Evolutionary conservation across 2,888 invertebrate species (phyloP), one percentile per base, ranked within the genome.

Genomic region (Nomada ferruginata): DNA sequence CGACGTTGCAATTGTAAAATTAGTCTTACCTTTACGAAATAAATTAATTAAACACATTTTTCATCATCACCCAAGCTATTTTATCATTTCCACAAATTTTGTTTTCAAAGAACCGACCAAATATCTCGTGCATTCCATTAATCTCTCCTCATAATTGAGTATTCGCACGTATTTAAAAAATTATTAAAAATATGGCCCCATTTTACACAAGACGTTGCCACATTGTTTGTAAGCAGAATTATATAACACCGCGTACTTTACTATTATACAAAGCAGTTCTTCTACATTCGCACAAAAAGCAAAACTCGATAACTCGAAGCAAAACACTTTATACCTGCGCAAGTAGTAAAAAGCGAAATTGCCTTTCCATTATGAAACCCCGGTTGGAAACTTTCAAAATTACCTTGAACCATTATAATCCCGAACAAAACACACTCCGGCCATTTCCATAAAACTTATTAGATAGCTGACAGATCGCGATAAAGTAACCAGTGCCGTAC

Each of bases 281-380:
- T 53, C n/a, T 53, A 53, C n/a, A 53, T 53, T n/a, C 53, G 53
- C 53, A 9, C n/a, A 53, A 53, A 53, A 53, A 53, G n/a, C n/a
- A n/a, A n/a, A 53, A 36, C 36, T 36, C 36, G 36, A 7, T 36
- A 36, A 36, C 36, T 36, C 7, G 36, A 47, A 47, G n/a, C n/a
- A n/a, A 10, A 53, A n/a, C 53, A 53, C 18, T n/a, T 53, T 53
- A 53, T 53, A 53, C n/a, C n/a, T 20, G n/a, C 2, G 53, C n/a
- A 7, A 7, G n/a, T 2, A 53, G 53, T n/a, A 53, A n/a, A 53
- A 53, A 53, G n/a, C n/a, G 53, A 53, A 53, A 53, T 53, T 53
- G n/a, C n/a, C 53, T 53, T 18, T 18, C 18, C 18, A 26, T 59
- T 59, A 59, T 15, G 26, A 59, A 20, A 59, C 15, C 57, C 15